Evolutionary conservation across 2,888 invertebrate species (phyloP).

Genomic region (Scaptomyza caliginosa): DNA sequence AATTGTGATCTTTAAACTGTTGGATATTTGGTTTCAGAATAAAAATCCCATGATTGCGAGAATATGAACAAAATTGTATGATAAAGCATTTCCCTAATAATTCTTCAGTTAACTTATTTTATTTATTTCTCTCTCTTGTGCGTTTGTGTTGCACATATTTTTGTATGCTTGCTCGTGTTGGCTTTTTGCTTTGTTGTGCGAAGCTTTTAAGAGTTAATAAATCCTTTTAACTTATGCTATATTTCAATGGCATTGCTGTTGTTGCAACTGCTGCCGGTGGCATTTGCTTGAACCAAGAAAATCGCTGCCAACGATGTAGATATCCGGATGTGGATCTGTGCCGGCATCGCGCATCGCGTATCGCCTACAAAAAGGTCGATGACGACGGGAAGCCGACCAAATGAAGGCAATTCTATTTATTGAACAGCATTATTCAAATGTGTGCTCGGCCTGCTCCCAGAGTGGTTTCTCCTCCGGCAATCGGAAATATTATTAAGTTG

Average conservation of each 20-base stretch:
- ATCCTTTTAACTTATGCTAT: slow-evolving; percentile 78
- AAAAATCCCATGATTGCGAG: background rate
- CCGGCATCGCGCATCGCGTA: slow-evolving; percentile 19
- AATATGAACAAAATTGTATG: slow-evolving; percentile 27
- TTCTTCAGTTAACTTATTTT: slow-evolving; percentile 27
- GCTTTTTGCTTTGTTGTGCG: slow-evolving; percentile 67
- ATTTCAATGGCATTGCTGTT: slow-evolving; percentile 63
- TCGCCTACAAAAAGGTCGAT: slow-evolving; percentile 39
- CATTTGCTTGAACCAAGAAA: slow-evolving; percentile 49
- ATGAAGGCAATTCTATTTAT: slow-evolving; percentile 74
- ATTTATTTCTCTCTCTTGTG: slow-evolving; percentile 22
- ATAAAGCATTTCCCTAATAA: slow-evolving; percentile 24
- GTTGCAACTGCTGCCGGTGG: slow-evolving; percentile 37
- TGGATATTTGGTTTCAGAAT: background rate
- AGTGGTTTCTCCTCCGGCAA: slow-evolving; percentile 16
- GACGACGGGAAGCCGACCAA: slow-evolving; percentile 46
- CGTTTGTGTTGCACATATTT: slow-evolving; percentile 18
- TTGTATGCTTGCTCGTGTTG: slow-evolving; percentile 33
- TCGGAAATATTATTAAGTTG: slow-evolving; percentile 69
- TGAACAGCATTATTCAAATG: slow-evolving; percentile 74
- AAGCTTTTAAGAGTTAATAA: slow-evolving; percentile 78
- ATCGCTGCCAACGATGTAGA: slow-evolving; percentile 56
- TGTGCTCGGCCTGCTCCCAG: slow-evolving; percentile 8
- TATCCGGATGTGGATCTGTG: slow-evolving; percentile 35
- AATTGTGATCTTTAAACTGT: background rate